Evolutionary conservation across 2,113 vertebrate genomes (phyloP).

Genomic region (Mastomys coucha): DNA sequence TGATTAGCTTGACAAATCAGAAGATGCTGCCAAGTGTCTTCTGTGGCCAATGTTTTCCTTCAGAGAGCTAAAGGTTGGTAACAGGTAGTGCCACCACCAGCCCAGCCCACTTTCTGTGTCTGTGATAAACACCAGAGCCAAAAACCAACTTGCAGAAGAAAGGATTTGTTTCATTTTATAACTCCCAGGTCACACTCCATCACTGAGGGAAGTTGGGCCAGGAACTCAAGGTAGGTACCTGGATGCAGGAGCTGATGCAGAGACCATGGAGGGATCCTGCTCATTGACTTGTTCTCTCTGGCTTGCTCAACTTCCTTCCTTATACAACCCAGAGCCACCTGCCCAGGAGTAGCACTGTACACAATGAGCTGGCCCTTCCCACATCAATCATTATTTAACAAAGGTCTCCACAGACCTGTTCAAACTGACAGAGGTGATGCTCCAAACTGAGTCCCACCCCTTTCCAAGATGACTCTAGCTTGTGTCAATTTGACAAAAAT

Average conservation of each 20-base stretch:
- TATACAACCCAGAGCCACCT: neutral
- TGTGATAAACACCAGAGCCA: neutral
- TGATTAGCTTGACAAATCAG: neutral
- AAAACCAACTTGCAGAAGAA: neutral
- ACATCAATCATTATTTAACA: neutral
- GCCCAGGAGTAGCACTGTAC: neutral
- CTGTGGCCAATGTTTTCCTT: neutral
- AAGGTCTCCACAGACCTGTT: neutral
- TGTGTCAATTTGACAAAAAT: neutral
- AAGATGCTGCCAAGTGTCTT: neutral
- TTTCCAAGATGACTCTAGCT: neutral
- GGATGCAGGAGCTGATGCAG: neutral
- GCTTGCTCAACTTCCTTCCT: neutral
- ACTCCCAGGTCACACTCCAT: neutral
- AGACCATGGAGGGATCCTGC: neutral
- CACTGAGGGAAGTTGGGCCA: neutral
- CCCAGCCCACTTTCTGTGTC: neutral
- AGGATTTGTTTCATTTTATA: neutral
- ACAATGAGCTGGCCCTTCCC: neutral
- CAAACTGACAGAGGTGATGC: neutral
- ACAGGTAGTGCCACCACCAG: rapidly evolving
- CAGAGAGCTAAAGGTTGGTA: neutral
- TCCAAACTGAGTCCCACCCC: neutral
- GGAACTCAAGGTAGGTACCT: neutral
- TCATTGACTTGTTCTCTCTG: neutral